Conservation (phyloP, 2,888 invertebrate genomes). For the Agrotis exclamationis region DNA sequence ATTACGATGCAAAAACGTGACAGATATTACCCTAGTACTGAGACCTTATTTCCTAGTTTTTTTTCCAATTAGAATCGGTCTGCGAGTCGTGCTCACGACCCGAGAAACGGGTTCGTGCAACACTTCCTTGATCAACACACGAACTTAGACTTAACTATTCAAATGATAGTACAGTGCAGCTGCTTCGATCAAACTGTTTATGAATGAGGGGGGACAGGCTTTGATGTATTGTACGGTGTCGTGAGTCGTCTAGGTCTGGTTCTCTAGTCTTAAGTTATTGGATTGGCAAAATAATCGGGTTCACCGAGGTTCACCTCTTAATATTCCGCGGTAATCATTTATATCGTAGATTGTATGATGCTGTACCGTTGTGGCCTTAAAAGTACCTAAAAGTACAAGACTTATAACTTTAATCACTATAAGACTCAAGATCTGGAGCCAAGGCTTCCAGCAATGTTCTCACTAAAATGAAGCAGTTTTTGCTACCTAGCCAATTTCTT, state of each 20-base stretch:
- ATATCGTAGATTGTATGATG: neutral
- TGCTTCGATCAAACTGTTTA: constrained; percentile 13
- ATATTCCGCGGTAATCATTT: neutral
- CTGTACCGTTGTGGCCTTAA: too few relatives aligned
- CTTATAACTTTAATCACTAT: too few relatives aligned
- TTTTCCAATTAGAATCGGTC: constrained; percentile 40
- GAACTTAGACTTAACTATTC: constrained; percentile 35
- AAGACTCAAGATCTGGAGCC: too few relatives aligned
- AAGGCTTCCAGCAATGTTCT: too few relatives aligned
- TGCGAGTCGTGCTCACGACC: constrained; percentile 42
- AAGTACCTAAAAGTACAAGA: too few relatives aligned
- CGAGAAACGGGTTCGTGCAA: constrained; percentile 42
- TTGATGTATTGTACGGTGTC: neutral
- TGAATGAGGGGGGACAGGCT: neutral
- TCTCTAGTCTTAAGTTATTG: too few relatives aligned
- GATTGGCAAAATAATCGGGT: neutral
- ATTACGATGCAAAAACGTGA: constrained; percentile 27
- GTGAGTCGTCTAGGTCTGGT: neutral
- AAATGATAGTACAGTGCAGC: constrained; percentile 24
- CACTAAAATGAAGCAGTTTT: too few relatives aligned
- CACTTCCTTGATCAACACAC: constrained; percentile 48
- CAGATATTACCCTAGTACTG: constrained; percentile 10
- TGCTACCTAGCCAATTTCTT: neutral
- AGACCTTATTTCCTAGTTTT: constrained; percentile 47
- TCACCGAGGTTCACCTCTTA: neutral